A percentile compares a stretch with the other conserved stretches of the same genome.
Evolutionary conservation across 2,797 vertebrate genomes (phyloP).

Genomic region (Cirrhinus molitorella): DNA sequence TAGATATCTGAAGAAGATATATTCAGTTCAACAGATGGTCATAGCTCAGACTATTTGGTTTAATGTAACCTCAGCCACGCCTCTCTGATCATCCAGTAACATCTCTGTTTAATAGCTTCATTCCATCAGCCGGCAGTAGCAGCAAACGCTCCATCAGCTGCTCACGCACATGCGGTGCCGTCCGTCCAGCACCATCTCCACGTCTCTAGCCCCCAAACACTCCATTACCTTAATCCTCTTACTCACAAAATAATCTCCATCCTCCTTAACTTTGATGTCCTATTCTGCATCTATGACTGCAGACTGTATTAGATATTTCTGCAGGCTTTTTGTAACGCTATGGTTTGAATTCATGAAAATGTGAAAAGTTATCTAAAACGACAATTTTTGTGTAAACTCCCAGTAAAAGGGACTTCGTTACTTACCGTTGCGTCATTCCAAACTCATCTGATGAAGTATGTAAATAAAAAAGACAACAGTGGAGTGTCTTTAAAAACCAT

Average conservation of each 20-base stretch:
- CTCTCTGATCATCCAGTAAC: constrained; percentile 9
- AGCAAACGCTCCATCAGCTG: constrained; percentile 29
- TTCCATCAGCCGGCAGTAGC: neutral
- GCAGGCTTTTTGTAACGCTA: neutral
- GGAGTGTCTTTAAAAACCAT: too few species aligned
- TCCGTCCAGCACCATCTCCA: constrained; percentile 33
- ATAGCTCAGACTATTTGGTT: constrained; percentile 5
- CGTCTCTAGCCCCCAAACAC: constrained; percentile 34
- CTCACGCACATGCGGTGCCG: neutral
- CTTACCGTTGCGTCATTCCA: neutral
- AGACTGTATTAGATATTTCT: neutral
- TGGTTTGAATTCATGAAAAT: constrained; percentile 8
- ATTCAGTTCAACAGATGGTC: constrained; percentile 12
- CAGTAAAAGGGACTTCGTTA: neutral
- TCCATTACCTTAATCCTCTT: constrained; percentile 57
- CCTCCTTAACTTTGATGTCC: constrained; percentile 53
- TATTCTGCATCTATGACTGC: constrained; percentile 21
- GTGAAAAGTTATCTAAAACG: neutral
- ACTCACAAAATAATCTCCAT: constrained; percentile 35
- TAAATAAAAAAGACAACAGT: too few species aligned
- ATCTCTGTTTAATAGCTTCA: constrained; percentile 26
- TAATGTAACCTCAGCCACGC: neutral
- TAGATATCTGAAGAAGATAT: neutral
- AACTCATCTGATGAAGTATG: neutral
- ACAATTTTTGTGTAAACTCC: neutral